Evolutionary conservation across 2,888 invertebrate genomes (phyloP).

Genomic region (Operophtera brumata): DNA sequence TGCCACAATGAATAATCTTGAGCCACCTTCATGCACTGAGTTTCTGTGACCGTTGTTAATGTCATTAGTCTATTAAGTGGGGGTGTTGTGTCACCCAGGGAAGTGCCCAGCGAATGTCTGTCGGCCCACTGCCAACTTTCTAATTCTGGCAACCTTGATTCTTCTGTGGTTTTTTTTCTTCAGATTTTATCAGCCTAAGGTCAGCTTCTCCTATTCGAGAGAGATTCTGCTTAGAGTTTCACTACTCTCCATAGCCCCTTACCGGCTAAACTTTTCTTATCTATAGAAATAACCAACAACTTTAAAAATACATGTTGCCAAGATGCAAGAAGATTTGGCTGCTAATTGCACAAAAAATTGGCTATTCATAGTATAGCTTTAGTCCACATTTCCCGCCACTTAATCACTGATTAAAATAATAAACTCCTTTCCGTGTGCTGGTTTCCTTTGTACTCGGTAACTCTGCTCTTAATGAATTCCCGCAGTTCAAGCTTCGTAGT

Average conservation of each 20-base stretch:
- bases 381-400: not conserved
- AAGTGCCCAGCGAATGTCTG: too few relatives aligned
- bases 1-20: too few relatives aligned
- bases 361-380: constrained; percentile 19
- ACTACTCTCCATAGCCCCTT: not conserved
- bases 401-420: not conserved
- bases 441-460: constrained; percentile 42
- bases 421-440: not conserved
- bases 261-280: not conserved
- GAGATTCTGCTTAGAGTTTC: too few relatives aligned
- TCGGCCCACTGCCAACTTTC: too few relatives aligned
- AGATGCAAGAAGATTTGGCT: not conserved
- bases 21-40: too few relatives aligned
- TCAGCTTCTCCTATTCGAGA: too few relatives aligned
- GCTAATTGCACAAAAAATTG: not conserved
- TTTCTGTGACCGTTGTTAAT: too few relatives aligned
- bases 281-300: not conserved
- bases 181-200: too few relatives aligned
- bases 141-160: too few relatives aligned
- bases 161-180: too few relatives aligned
- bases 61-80: too few relatives aligned
- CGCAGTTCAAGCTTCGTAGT: constrained; percentile 47
- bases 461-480: constrained; percentile 47
- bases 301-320: not conserved
- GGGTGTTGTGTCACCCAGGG: too few relatives aligned